These are phyloP conservation scores for Amblyopsis rosae DNA, from an alignment of 2,113 vertebrate species.

Conservation along the genomic window DNA sequence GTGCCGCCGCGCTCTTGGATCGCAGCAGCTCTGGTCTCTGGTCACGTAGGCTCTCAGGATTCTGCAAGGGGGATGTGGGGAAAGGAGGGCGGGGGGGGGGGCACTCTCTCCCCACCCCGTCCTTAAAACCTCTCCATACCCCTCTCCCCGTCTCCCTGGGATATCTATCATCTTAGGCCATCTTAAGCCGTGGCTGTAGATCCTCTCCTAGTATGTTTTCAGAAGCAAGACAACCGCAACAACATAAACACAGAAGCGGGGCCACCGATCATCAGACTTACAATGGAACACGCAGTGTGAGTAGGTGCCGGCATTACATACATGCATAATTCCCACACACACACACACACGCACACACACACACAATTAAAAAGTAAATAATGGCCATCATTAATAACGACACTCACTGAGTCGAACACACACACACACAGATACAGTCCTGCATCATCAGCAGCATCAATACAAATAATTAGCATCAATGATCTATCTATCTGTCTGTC, in stretches of 20 bases:
- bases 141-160: conserved; percentile 38
- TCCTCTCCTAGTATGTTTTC: neutral
- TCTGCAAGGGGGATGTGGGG: conserved; percentile 25
- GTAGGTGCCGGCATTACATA: neutral
- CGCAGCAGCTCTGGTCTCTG: conserved; percentile 13
- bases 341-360: neutral
- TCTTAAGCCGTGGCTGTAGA: neutral
- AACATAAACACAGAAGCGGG: neutral
- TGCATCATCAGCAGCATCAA: no score
- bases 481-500: no score
- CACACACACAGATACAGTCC: no score
- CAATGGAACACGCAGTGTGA: no score
- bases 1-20: conserved; percentile 21
- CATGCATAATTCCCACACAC: neutral
- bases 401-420: no score
- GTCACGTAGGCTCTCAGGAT: conserved; percentile 42
- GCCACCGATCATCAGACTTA: no score
- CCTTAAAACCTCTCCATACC: conserved; percentile 34
- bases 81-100: conserved; percentile 11
- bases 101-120: conserved; percentile 63
- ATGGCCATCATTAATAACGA: neutral
- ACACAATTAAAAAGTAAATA: neutral
- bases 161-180: conserved; percentile 53
- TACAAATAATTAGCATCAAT: no score
- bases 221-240: no score